A percentile compares a stretch with the other conserved stretches of the same genome.
phyloP scores from a whole-genome alignment of 2,797 vertebrate genomes.

The Gymnopithys bicolor region DNA sequence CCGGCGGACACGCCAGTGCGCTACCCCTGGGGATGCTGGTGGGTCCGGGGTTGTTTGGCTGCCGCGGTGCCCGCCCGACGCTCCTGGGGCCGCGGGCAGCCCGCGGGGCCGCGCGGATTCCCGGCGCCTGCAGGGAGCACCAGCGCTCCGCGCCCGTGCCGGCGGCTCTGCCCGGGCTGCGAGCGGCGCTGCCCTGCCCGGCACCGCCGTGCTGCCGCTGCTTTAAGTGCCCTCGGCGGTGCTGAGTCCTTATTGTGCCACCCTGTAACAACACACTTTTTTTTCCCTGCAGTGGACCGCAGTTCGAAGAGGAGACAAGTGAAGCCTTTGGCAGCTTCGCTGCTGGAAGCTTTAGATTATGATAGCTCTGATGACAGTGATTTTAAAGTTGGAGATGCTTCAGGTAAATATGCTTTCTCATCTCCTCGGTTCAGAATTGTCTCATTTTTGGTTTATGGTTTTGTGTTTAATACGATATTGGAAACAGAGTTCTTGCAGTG shows the following conservation, averaged over 20 bases:
- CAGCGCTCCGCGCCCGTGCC: neutral
- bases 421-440: neutral
- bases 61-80: neutral
- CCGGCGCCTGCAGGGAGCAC: neutral
- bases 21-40: neutral
- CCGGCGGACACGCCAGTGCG: neutral
- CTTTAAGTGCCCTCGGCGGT: neutral
- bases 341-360: slow-evolving; percentile 96
- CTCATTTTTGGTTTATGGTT: neutral
- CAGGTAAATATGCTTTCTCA: slow-evolving; percentile 83
- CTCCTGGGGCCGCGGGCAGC: neutral
- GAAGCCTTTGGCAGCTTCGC: slow-evolving; percentile 96
- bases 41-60: neutral
- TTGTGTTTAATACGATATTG: neutral
- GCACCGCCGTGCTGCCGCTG: neutral
- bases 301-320: slow-evolving; percentile 96
- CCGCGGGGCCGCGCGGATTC: neutral
- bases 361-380: slow-evolving; percentile 99
- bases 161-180: too few species aligned
- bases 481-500: neutral
- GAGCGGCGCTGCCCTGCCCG: neutral
- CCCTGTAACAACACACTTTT: neutral
- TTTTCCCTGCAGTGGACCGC: slow-evolving; percentile 88
- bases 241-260: neutral
- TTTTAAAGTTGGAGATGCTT: slow-evolving; percentile 98